Conservation (phyloP, 2,113 vertebrate genomes). For the Pogona vitticeps region DNA sequence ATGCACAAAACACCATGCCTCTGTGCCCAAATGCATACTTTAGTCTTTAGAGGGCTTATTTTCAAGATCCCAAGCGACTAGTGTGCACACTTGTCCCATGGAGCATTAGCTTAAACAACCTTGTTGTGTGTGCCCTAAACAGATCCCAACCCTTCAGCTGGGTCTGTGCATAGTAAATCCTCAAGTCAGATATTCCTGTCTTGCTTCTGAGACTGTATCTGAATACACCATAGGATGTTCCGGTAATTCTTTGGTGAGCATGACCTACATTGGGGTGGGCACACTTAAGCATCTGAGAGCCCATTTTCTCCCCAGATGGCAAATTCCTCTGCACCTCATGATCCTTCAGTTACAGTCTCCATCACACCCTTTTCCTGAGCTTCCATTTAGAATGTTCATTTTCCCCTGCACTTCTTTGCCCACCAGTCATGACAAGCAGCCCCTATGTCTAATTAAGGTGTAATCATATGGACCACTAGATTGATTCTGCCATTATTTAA, state of each 20-base stretch:
- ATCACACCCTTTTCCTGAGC: too few species aligned
- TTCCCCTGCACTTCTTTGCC: background rate
- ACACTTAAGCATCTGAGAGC: too few species aligned
- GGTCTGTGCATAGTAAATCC: too few species aligned
- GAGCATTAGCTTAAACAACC: background rate
- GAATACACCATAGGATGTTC: background rate
- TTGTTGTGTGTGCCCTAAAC: background rate
- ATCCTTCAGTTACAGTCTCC: background rate
- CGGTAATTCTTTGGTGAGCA: background rate
- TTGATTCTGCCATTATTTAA: too few species aligned
- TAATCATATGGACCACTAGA: too few species aligned
- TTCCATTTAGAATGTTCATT: background rate
- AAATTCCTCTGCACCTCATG: background rate
- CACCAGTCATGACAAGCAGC: background rate
- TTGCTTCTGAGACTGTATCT: background rate
- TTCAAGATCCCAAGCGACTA: background rate
- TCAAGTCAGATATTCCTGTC: too few species aligned
- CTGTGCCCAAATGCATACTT: conserved; percentile 1
- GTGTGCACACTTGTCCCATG: background rate
- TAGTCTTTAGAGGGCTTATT: background rate
- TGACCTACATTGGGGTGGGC: too few species aligned
- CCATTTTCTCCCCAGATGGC: too few species aligned
- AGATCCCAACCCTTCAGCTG: background rate
- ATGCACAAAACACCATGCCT: conserved; percentile 23
- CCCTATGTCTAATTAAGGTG: too few species aligned